Conservation (phyloP, 2,797 vertebrate genomes). For the Tokudaia tokunoshimensis region DNA sequence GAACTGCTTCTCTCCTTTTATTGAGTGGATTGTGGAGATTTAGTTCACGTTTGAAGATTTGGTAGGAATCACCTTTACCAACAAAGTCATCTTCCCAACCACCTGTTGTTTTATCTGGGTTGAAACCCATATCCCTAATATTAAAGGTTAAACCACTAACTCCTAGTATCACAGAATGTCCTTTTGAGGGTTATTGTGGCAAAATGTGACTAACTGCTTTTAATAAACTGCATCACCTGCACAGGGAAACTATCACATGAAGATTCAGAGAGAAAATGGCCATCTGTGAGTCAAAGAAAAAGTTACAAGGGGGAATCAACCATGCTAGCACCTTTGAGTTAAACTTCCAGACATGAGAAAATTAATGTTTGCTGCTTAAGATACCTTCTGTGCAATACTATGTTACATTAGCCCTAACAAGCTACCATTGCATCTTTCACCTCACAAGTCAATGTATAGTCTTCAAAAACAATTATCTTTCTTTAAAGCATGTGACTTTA, state of each 20-base stretch:
- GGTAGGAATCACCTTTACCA: background rate
- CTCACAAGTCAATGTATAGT: background rate
- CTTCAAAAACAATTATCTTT: background rate
- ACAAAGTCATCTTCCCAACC: background rate
- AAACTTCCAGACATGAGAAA: background rate
- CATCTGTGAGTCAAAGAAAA: background rate
- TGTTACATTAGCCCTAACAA: background rate
- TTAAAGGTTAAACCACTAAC: background rate
- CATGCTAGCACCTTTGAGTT: background rate
- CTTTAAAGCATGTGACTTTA: background rate
- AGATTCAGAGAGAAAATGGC: too few species aligned
- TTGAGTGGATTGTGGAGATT: background rate
- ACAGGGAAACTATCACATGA: accelerated
- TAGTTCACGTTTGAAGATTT: background rate
- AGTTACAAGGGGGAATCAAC: background rate
- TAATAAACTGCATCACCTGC: background rate
- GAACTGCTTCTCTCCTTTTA: background rate
- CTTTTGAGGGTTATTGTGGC: background rate
- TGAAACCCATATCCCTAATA: background rate
- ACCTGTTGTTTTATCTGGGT: background rate
- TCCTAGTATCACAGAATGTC: background rate
- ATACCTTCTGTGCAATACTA: background rate
- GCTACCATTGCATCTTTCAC: background rate
- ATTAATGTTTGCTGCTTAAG: background rate
- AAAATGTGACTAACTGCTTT: background rate